A percentile compares a stretch with the other conserved stretches of the same genome.
Evolutionary conservation across 2,888 invertebrate species (phyloP).

Genomic region (Clepsis dumicolana): DNA sequence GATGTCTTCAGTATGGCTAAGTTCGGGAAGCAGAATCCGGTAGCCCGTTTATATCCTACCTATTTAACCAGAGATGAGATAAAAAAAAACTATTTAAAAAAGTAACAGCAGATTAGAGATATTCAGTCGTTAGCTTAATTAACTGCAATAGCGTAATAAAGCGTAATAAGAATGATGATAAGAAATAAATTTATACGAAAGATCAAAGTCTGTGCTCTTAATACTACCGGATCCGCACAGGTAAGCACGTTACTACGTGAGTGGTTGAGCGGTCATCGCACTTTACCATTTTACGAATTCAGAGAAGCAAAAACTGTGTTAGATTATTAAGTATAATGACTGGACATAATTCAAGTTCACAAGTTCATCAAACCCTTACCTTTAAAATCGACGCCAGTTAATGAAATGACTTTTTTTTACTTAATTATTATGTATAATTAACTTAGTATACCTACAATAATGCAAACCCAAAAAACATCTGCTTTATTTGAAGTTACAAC

Average conservation of each 20-base stretch:
- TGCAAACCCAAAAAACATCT: too few species aligned
- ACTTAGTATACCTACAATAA: too few species aligned
- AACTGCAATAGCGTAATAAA: neutral
- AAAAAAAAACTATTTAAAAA: neutral
- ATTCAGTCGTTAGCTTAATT: neutral
- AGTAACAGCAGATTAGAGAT: neutral
- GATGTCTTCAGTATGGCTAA: too few species aligned
- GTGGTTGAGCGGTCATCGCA: conserved; percentile 17
- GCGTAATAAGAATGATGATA: conserved; percentile 8
- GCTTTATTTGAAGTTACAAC: too few species aligned
- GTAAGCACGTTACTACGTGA: neutral
- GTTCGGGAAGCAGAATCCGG: too few species aligned
- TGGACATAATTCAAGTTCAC: conserved; percentile 33
- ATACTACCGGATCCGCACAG: conserved; percentile 14
- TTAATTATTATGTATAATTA: too few species aligned
- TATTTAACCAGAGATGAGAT: too few species aligned
- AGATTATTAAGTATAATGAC: conserved; percentile 27
- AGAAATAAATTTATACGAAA: conserved; percentile 13
- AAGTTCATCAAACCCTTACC: conserved; percentile 16
- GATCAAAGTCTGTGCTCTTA: conserved; percentile 36
- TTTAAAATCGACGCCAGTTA: conserved; percentile 12
- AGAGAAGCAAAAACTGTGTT: conserved; percentile 12
- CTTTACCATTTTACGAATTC: conserved; percentile 17
- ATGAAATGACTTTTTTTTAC: too few species aligned
- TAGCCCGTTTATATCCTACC: too few species aligned